Conservation (phyloP, 1,140 invertebrate species). For the Maconellicoccus hirsutus region DNA sequence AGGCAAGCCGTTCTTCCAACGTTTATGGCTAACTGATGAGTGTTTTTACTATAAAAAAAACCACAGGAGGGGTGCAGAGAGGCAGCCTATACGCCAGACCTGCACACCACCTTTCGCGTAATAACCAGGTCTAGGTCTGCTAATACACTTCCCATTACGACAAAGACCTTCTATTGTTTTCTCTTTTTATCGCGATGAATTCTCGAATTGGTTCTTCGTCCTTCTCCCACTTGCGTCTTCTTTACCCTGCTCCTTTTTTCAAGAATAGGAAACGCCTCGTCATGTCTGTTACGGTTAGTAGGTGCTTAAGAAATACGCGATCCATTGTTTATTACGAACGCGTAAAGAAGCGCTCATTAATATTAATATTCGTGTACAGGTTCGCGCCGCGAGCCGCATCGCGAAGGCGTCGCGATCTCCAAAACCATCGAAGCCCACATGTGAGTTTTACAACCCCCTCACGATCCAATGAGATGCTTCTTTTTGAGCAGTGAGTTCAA, state of each 20-base stretch:
- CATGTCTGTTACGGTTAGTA: constrained; percentile 21
- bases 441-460: no score
- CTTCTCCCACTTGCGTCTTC: background rate
- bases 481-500: no score
- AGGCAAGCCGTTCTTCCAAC: background rate
- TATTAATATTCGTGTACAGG: constrained; percentile 23
- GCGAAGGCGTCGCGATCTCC: no score
- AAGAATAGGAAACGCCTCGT: constrained; percentile 16
- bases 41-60: constrained; percentile 11
- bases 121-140: constrained; percentile 19
- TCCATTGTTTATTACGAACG: constrained; percentile 12
- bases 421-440: no score
- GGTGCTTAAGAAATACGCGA: constrained; percentile 15
- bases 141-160: constrained; percentile 1
- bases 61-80: background rate
- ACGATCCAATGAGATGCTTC: no score
- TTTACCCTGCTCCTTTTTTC: constrained; percentile 3
- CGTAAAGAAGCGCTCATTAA: constrained; percentile 17
- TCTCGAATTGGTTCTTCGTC: constrained; percentile 1
- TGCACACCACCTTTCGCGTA: constrained; percentile 16
- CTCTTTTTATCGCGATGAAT: constrained; percentile 14
- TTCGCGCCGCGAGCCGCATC: no score
- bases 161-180: constrained; percentile 14
- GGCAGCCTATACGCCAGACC: background rate
- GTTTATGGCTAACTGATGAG: no score